These are phyloP conservation scores for Dicyrtomina minuta DNA, from an alignment of 2,888 invertebrate genomes.

Conservation along the genomic window DNA sequence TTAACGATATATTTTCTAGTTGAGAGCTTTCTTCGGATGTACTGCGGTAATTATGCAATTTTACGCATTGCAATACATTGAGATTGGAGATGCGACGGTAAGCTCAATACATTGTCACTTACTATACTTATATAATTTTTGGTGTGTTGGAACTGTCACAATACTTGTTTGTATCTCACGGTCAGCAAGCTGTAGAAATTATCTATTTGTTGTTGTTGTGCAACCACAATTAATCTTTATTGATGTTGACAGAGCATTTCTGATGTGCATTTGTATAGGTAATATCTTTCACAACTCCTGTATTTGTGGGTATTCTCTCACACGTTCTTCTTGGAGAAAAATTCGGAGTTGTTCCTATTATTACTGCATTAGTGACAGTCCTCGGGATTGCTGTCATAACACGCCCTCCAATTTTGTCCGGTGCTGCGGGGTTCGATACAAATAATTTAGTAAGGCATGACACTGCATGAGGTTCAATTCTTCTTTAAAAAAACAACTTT, in stretches of 20 bases:
- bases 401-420: constrained; percentile 47
- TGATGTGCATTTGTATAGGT: too few species aligned
- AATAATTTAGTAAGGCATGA: constrained; percentile 46
- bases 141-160: too few species aligned
- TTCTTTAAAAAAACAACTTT: too few species aligned
- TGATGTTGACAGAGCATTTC: too few species aligned
- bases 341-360: constrained; percentile 44
- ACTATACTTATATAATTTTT: too few species aligned
- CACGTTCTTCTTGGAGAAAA: constrained; percentile 45
- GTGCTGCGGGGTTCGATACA: constrained; percentile 41
- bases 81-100: constrained; percentile 45
- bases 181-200: too few species aligned
- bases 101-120: constrained; percentile 6
- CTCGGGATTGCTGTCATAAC: constrained; percentile 46
- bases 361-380: constrained; percentile 42
- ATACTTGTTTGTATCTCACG: too few species aligned
- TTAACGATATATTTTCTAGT: constrained; percentile 14
- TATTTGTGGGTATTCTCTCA: constrained; percentile 45
- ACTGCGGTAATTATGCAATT: constrained; percentile 46
- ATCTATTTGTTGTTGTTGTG: too few species aligned
- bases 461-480: too few species aligned
- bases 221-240: background rate
- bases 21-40: constrained; percentile 45
- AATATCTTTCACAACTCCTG: constrained; percentile 45
- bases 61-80: constrained; percentile 45